Evolutionary conservation across 2,888 invertebrate species (phyloP), one percentile per base, ranked within the genome.

Genomic region (Platerodrilus igneus): DNA sequence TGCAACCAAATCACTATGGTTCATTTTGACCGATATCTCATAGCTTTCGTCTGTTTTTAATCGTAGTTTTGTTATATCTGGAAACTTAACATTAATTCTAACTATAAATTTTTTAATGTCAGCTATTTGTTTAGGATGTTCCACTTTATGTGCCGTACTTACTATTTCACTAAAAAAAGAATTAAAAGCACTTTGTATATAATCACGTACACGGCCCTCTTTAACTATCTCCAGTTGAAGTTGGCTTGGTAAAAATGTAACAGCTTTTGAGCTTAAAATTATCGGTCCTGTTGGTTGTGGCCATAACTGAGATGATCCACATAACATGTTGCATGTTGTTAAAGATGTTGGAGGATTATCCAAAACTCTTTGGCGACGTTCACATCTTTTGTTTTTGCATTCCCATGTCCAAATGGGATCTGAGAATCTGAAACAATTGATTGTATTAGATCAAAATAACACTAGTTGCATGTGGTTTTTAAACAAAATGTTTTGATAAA

Each of bases 31-130:
- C 1, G 74, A 68, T n/a, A 88, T 63, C 41, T 75, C 78, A 63
- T 89, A 86, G 48, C 83, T 79, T 62, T 89, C 88, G 58, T 86
- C 81, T 0, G 83, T 84, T 42, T 77, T 75, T 33, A 86, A 67
- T 18, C 73, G 75, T 50, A 85, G 67, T 48, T 74, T 75, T 0
- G 76, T 70, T 2, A 53, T 48, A 9, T 79, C 76, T 0, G 70
- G 41, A 14, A 59, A 67, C 2, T 72, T 73, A 14, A 74, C 71
- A 51, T 74, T 74, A 37, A 83, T 72, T 20, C 69, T 62, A 10
- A 83, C 73, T 8, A 59, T 25, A 45, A 69, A 63, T 31, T 55
- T 56, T n/a, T 47, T 44, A 16, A 68, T 43, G 27, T 66, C 66
- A 30, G 59, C 60, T 31, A 47, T 49, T 34, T 57, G 48, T 13